These are phyloP conservation scores for Icerya purchasi DNA, from an alignment of 2,888 invertebrate genomes.

Conservation along the genomic window DNA sequence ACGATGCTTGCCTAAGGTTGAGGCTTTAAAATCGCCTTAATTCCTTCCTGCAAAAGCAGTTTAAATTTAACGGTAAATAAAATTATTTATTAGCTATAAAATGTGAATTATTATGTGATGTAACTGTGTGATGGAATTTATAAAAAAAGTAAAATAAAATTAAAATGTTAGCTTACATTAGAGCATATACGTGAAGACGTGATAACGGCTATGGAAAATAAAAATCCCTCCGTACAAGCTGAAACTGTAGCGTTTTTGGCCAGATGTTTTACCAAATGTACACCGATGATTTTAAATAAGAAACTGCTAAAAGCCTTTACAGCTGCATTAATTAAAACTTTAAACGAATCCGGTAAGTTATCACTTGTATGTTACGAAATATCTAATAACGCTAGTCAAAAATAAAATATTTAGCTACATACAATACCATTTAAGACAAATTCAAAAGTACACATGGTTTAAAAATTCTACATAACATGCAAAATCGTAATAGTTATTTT, in stretches of 20 bases:
- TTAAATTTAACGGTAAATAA: neutral
- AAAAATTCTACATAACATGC: too few species aligned
- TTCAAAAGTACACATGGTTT: too few species aligned
- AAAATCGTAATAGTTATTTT: too few species aligned
- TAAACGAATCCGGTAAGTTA: conserved; percentile 45
- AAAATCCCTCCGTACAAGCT: conserved; percentile 73
- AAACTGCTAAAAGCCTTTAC: conserved; percentile 70
- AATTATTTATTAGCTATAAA: neutral
- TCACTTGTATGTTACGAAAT: too few species aligned
- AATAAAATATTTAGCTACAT: too few species aligned
- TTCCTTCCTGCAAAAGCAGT: too few species aligned
- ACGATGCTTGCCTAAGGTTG: too few species aligned
- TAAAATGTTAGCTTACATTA: conserved; percentile 59
- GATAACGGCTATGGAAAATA: conserved; percentile 64
- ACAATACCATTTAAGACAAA: too few species aligned
- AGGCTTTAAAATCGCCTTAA: too few species aligned
- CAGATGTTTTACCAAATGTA: conserved; percentile 58
- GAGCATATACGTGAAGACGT: conserved; percentile 72
- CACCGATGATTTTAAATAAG: conserved; percentile 62
- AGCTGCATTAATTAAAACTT: conserved; percentile 49
- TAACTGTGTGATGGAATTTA: neutral
- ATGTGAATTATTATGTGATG: neutral
- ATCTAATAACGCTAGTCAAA: too few species aligned
- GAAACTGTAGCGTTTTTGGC: conserved; percentile 70
- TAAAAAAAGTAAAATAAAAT: neutral